Base-by-base conservation (phyloP, 2,113 vertebrate species). In the Limnothrissa miodon region DNA sequence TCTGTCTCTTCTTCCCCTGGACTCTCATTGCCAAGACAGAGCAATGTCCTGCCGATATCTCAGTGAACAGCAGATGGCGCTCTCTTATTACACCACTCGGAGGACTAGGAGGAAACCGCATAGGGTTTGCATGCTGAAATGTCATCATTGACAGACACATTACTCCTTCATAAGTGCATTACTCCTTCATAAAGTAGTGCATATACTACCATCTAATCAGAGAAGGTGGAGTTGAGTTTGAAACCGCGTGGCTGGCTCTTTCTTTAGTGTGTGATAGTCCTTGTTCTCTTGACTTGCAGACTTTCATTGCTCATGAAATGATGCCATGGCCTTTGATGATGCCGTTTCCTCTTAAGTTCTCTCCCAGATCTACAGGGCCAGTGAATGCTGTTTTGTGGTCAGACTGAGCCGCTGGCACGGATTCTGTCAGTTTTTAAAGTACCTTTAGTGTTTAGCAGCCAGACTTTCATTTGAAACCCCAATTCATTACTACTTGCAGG, bases 21-120 rank as follows among this genome's bases (percentile, higher is more conserved):
- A n/a, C n/a, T 78, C 86, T 9, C 92, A 23, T 11, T 91, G 39
- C 88, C 84, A 29, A 90, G 82, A 82, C 78, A 83, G 70, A 82
- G 85, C 80, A 92, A 94, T 25, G 70, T 90, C 59, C 83, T 94
- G 90, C 92, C 94, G 85, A 86, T 93, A 83, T 90, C 91, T 1
- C 88, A 89, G 21, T 92, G 90, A 90, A 89, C 95, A 86, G 82
- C 91, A 92, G 94, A 90, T 90, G 95, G 92, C 39, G 88, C 92
- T 66, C 90, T 86, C 80, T 91, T 89, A 92, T 85, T 83, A 19
- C 78, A 56, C 5, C 46, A 48, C 46, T 13, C 13, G 23, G 19
- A 56, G 5, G 10, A 53, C 29, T 23, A 10, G 19, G 19, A 15
- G 66, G 29, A 11, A 74, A 74, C 29, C 36, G 8, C 23, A 39